These are phyloP conservation scores for Pollenia griseotomentosa DNA, from an alignment of 2,888 invertebrate species.

Conservation along the genomic window DNA sequence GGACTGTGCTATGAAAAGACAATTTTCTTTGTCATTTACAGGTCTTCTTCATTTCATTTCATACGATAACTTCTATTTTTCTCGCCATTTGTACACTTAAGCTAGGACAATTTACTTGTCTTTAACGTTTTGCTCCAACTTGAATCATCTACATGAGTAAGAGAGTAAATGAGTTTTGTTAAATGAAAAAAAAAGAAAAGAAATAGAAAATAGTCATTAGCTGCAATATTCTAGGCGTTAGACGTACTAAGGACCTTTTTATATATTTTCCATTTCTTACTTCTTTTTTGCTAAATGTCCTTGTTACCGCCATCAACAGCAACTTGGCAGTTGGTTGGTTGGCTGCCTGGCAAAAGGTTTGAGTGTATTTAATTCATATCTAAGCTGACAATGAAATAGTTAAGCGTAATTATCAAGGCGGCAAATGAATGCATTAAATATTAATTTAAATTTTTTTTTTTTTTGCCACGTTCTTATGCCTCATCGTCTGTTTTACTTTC, in stretches of 20 bases:
- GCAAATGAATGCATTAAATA: constrained; percentile 77
- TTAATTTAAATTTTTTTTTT: constrained; percentile 73
- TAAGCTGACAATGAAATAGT: constrained; percentile 79
- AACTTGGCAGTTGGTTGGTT: constrained; percentile 25
- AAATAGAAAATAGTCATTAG: constrained; percentile 63
- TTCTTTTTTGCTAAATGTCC: constrained; percentile 35
- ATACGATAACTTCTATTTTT: constrained; percentile 31
- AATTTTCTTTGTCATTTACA: constrained; percentile 70
- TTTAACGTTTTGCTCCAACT: constrained; percentile 47
- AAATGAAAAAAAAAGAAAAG: constrained; percentile 1
- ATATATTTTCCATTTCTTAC: constrained; percentile 52
- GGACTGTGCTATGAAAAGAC: constrained; percentile 49
- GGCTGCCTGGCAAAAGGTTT: constrained; percentile 29
- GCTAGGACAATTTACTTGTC: constrained; percentile 67
- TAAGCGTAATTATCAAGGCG: constrained; percentile 80
- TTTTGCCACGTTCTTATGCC: neutral
- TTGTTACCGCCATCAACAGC: constrained; percentile 41
- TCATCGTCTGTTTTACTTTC: constrained; percentile 50
- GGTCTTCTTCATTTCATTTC: constrained; percentile 56
- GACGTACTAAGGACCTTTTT: constrained; percentile 65
- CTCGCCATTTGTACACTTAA: constrained; percentile 43
- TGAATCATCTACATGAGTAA: constrained; percentile 35
- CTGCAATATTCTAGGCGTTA: constrained; percentile 75
- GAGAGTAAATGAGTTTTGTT: constrained; percentile 52
- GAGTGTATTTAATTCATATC: constrained; percentile 75